These are phyloP conservation scores for Pseudopipra pipra DNA, from an alignment of 2,113 vertebrate genomes.

Conservation along the genomic window DNA sequence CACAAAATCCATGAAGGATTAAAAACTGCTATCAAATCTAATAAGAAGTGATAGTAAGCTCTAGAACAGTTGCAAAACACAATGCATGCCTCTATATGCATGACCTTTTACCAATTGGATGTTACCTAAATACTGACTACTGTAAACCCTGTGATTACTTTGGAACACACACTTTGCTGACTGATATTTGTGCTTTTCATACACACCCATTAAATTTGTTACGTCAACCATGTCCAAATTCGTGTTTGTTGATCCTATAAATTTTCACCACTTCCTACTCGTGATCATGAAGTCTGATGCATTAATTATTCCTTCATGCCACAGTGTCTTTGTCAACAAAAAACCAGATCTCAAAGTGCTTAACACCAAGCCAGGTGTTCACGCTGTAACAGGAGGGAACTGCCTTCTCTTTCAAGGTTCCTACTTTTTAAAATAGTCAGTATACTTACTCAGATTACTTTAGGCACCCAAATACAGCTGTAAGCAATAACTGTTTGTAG, in stretches of 20 bases:
- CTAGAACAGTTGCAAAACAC: background rate
- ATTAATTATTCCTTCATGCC: background rate
- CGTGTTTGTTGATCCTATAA: background rate
- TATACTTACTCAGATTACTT: background rate
- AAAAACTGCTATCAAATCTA: background rate
- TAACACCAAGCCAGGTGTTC: background rate
- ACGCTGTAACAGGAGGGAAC: background rate
- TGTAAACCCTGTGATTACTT: background rate
- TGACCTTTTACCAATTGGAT: background rate
- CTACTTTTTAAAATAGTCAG: background rate
- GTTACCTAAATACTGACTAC: background rate
- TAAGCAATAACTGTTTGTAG: background rate
- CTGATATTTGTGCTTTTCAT: background rate
- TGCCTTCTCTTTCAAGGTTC: background rate
- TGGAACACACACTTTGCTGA: background rate
- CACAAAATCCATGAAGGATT: background rate
- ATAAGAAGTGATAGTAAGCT: background rate
- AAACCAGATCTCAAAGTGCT: background rate
- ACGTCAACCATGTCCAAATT: background rate
- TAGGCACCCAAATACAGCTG: background rate
- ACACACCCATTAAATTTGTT: background rate
- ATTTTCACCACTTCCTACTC: background rate
- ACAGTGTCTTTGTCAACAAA: background rate
- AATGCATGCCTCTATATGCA: background rate
- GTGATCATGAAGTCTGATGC: background rate